Evolutionary conservation across 2,113 vertebrate genomes (phyloP).

Genomic region (Junco hyemalis): DNA sequence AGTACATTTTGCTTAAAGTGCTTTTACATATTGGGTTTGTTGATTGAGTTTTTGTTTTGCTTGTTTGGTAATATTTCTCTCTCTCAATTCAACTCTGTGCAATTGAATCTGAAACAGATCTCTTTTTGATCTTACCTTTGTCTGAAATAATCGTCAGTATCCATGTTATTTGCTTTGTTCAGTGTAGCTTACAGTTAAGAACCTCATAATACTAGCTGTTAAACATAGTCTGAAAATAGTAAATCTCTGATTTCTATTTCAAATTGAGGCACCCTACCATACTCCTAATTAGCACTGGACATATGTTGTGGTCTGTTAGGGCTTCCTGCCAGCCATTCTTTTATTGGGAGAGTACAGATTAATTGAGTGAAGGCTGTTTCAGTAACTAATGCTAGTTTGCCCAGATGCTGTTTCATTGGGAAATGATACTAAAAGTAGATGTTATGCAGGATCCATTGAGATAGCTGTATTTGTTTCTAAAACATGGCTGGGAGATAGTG

Average conservation of each 20-base stretch:
- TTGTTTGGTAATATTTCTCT: not conserved
- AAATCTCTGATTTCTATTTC: not conserved
- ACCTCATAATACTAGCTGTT: not conserved
- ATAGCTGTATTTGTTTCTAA: not conserved
- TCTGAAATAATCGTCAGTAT: not conserved
- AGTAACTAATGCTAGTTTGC: not conserved
- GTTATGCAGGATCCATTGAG: not conserved
- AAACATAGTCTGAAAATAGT: not conserved
- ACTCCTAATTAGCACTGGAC: not conserved
- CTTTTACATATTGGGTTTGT: accelerated
- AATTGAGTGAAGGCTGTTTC: not conserved
- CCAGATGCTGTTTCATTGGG: not conserved
- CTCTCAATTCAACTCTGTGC: not conserved
- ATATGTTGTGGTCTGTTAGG: not conserved
- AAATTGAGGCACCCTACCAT: not conserved
- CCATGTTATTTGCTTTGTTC: not conserved
- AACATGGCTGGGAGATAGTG: not conserved
- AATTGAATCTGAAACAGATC: not conserved
- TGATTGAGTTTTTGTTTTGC: not conserved
- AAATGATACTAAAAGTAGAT: not conserved
- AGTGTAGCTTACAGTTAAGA: not conserved
- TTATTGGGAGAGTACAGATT: not conserved
- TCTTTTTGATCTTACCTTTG: not conserved
- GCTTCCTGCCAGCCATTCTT: not conserved
- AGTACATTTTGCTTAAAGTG: not conserved